Base-by-base conservation (phyloP, 2,113 vertebrate genomes). In the Gymnorhina tibicen region DNA sequence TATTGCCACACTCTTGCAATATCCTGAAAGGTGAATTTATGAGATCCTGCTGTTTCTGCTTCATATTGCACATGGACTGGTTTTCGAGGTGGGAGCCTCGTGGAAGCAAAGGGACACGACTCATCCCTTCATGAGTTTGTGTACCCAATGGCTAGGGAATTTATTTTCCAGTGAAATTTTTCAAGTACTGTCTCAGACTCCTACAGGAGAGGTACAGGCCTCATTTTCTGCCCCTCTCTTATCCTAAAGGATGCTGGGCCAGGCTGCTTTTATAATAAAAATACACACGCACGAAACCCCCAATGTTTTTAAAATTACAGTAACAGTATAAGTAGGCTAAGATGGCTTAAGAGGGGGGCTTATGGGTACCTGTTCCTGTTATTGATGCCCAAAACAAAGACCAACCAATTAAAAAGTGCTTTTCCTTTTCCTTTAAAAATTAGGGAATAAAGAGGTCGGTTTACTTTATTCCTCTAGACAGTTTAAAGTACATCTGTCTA, bases 201-300 rank as follows among this genome's bases (percentile, higher is more conserved):
- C 28, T 49, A 44, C 56, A 63, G 66, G 10, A 68, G 39, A 92
- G 8, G 19, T 33, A 70, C 73, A 83, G 35, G 7, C 37, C 37
- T 39, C 37, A 8, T 75, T 74, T 91, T 74, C 22, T 72, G 6
- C 73, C 30, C 27, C 10, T 39, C 24, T 89, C 44, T 41, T n/a
- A 62, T 11, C 27, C 30, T 27, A 42, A 80, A 62, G 18, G 74
- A 39, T 55, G 16, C 7, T 70, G 81, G 16, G 6, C 14, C 56
- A 62, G 17, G 26, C 33, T 84, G 23, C 18, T 75, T 73, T 82
- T 55, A 15, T 62, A 66, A 42, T 33, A 70, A 69, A 83, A 83
- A 60, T 22, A 3, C 10, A 16, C 4, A 13, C 4, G 8, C 19
- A 50, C 7, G 2, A 5, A 13, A 6, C 3, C 0, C 1, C 1